Conservation (phyloP, 2,888 invertebrate genomes). For the Meganola albula region DNA sequence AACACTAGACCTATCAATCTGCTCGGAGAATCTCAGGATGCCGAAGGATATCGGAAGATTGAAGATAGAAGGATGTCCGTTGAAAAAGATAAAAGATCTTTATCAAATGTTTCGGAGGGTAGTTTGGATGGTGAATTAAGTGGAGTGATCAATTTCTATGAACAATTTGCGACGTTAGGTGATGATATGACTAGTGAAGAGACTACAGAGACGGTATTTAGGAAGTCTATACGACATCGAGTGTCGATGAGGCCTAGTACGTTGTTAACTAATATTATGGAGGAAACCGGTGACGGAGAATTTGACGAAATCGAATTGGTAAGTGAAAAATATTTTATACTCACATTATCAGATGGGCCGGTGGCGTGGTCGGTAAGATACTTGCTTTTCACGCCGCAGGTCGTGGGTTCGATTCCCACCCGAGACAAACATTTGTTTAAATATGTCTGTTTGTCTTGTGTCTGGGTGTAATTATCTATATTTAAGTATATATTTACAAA, state of each 20-base stretch:
- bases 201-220: constrained; percentile 32
- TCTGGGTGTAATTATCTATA: too few relatives aligned
- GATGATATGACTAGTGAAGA: constrained; percentile 53
- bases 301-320: constrained; percentile 56
- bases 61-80: constrained; percentile 38
- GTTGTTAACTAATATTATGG: constrained; percentile 58
- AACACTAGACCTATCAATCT: constrained; percentile 29
- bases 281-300: constrained; percentile 56
- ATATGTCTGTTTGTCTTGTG: too few relatives aligned
- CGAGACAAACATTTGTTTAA: too few relatives aligned
- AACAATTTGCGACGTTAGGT: constrained; percentile 59
- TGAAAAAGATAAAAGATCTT: constrained; percentile 21
- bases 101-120: constrained; percentile 25
- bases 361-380: too few relatives aligned
- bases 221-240: constrained; percentile 42
- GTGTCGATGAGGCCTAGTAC: constrained; percentile 67
- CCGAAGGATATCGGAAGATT: constrained; percentile 44
- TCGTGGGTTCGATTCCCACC: too few relatives aligned
- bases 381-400: too few relatives aligned
- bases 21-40: constrained; percentile 38
- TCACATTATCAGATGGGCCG: too few relatives aligned
- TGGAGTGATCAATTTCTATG: constrained; percentile 60
- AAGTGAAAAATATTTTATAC: constrained; percentile 27
- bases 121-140: constrained; percentile 42
- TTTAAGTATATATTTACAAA: too few relatives aligned